phyloP scores from a whole-genome alignment of 2,113 vertebrate species.

The Antechinus flavipes region DNA sequence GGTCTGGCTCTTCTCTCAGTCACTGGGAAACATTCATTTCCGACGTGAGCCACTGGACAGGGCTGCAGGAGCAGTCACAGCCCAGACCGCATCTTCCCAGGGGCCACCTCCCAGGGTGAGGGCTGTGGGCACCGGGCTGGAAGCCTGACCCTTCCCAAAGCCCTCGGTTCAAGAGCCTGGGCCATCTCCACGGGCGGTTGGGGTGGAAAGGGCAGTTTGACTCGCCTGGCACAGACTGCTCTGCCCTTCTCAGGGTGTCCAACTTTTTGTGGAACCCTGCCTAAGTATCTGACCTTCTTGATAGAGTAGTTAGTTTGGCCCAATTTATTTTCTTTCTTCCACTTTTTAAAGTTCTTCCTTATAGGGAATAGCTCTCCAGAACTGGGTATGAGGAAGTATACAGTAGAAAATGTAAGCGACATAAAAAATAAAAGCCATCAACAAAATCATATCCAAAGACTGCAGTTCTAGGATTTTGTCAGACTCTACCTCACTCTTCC shows the following conservation, averaged over 20 bases:
- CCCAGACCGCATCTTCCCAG: background rate
- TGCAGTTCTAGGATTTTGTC: background rate
- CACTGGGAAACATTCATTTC: background rate
- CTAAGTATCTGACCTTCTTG: background rate
- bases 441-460: background rate
- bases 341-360: background rate
- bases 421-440: background rate
- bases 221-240: background rate
- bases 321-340: background rate
- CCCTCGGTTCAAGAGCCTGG: background rate
- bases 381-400: background rate
- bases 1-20: background rate
- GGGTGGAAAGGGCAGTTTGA: background rate
- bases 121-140: too few relatives aligned
- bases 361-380: background rate
- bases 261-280: background rate
- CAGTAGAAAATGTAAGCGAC: background rate
- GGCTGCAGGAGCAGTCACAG: background rate
- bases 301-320: background rate
- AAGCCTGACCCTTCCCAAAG: too few relatives aligned
- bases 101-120: too few relatives aligned
- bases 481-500: background rate
- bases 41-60: background rate
- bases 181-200: background rate
- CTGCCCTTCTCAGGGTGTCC: background rate